phyloP scores from a whole-genome alignment of 1,140 invertebrate genomes.

The Caerostris darwini region DNA sequence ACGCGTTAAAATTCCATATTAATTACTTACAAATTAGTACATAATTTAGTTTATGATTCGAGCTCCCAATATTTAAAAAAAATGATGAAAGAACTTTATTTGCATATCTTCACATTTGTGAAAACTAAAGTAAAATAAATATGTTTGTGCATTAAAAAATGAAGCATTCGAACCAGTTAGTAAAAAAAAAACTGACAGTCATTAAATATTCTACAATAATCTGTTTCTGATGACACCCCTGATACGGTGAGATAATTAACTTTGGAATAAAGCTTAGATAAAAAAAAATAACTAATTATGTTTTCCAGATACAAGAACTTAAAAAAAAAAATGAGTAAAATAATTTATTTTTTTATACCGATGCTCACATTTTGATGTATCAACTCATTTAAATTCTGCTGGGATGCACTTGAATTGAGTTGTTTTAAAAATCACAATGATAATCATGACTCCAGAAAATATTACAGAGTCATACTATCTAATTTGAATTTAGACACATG shows the following conservation, averaged over 20 bases:
- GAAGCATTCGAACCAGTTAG: not conserved
- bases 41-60: not conserved
- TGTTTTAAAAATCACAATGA: not conserved
- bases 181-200: not conserved
- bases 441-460: too few relatives aligned
- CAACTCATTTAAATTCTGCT: not conserved
- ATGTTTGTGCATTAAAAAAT: not conserved
- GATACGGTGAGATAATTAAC: constrained; percentile 17
- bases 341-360: not conserved
- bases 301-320: not conserved
- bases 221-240: constrained; percentile 31
- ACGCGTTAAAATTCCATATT: constrained; percentile 3
- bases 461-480: too few relatives aligned
- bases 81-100: not conserved
- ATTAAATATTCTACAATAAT: constrained; percentile 23
- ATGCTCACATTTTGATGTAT: not conserved
- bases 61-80: not conserved
- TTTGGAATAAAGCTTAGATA: not conserved
- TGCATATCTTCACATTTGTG: not conserved
- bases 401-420: not conserved
- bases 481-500: too few relatives aligned
- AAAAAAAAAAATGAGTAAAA: not conserved
- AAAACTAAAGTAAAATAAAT: not conserved
- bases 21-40: constrained; percentile 21
- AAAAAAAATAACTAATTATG: constrained; percentile 17